A percentile compares a stretch with the other conserved stretches of the same genome.
Conservation (phyloP, 2,888 invertebrate species). For the Plemyria rubiginata region DNA sequence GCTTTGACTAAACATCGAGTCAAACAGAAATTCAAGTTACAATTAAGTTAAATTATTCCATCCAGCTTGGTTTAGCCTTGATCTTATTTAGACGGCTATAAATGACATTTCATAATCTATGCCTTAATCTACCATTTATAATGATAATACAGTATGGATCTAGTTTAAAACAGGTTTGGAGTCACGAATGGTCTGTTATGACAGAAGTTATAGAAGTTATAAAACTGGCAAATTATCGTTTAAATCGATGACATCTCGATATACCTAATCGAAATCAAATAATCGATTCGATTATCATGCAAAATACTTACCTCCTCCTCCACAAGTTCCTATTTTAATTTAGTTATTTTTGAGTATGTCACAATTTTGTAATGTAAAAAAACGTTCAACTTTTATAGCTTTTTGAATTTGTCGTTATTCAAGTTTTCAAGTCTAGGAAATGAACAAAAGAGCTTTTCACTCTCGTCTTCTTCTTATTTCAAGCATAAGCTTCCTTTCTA, state of each 20-base stretch:
- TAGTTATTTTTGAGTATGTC: no score
- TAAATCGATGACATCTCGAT: neutral
- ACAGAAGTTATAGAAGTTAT: neutral
- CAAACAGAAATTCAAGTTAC: neutral
- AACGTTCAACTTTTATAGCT: no score
- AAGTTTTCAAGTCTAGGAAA: no score
- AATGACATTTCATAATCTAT: conserved; percentile 24
- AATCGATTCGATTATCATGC: no score
- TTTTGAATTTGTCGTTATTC: no score
- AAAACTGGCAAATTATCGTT: neutral
- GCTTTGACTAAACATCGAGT: neutral
- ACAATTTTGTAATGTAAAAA: no score
- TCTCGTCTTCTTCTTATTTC: no score
- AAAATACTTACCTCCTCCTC: no score
- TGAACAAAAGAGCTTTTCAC: no score
- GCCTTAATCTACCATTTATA: conserved; percentile 15
- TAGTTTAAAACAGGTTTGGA: conserved; percentile 14
- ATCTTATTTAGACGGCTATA: conserved; percentile 25
- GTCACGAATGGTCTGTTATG: neutral
- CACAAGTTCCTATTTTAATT: no score
- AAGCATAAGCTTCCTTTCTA: no score
- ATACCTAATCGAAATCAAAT: no score
- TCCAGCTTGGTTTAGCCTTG: conserved; percentile 16
- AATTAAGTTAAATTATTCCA: conserved; percentile 21
- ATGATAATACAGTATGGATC: conserved; percentile 3